Conservation (phyloP, 2,113 vertebrate species). For the Aphyosemion australe region DNA sequence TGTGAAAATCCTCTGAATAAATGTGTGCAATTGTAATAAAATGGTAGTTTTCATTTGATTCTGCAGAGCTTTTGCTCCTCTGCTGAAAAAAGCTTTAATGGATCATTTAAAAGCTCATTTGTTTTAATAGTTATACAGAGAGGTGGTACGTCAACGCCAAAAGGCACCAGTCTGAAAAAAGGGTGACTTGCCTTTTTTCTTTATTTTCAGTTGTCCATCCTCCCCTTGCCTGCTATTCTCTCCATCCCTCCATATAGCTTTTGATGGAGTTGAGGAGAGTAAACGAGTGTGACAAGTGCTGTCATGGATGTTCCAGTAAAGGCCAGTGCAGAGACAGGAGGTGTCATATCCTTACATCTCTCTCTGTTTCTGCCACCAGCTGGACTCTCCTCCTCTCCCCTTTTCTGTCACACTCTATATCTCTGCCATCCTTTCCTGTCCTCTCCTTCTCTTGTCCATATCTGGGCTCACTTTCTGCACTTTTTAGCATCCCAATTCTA, state of each 20-base stretch:
- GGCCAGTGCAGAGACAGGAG: conserved; percentile 83
- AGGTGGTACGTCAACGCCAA: background rate
- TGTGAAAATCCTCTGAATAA: too few relatives aligned
- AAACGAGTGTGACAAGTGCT: conserved; percentile 74
- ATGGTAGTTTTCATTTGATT: too few relatives aligned
- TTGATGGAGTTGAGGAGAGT: conserved; percentile 42
- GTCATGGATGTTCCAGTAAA: conserved; percentile 81
- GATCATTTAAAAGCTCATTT: too few relatives aligned
- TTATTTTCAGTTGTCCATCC: conserved; percentile 1
- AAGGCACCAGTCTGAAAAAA: background rate
- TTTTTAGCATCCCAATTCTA: conserved; percentile 12
- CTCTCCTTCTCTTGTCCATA: conserved; percentile 5
- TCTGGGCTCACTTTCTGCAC: conserved; percentile 27
- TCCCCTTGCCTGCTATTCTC: conserved; percentile 8
- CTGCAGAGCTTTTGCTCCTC: too few relatives aligned
- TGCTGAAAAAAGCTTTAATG: too few relatives aligned
- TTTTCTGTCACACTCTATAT: conserved; percentile 67
- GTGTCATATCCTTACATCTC: conserved; percentile 87
- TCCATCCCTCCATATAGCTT: conserved; percentile 17
- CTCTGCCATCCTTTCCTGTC: conserved; percentile 33
- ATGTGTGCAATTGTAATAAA: too few relatives aligned
- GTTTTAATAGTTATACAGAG: background rate
- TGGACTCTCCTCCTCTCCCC: conserved; percentile 74
- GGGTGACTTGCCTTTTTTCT: conserved; percentile 58
- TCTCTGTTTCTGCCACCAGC: conserved; percentile 81